Evolutionary conservation across 2,113 vertebrate genomes (phyloP).

Genomic region (Phalacrocorax carbo): DNA sequence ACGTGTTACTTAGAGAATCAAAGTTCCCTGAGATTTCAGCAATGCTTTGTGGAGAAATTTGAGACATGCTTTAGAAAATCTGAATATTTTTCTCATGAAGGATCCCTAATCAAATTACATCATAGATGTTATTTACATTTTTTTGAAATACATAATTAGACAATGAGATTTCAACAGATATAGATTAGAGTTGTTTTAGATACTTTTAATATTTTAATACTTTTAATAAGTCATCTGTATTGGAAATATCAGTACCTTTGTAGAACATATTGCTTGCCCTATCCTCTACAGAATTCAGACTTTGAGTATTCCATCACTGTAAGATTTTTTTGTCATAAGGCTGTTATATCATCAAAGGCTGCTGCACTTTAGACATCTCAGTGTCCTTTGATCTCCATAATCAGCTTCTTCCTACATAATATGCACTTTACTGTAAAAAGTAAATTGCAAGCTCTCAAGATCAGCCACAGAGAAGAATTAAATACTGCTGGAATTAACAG

Average conservation of each 20-base stretch:
- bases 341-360: background rate
- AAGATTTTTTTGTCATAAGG: background rate
- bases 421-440: background rate
- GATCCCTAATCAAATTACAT: background rate
- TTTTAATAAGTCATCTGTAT: background rate
- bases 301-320: background rate
- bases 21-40: background rate
- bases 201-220: background rate
- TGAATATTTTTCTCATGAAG: background rate
- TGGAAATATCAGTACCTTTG: background rate
- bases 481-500: background rate
- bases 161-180: background rate
- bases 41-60: background rate
- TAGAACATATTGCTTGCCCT: background rate
- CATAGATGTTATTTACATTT: background rate
- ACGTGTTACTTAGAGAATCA: background rate
- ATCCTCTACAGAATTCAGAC: background rate
- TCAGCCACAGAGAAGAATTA: background rate
- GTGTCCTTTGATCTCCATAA: slow-evolving; percentile 8
- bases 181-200: background rate
- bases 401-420: background rate
- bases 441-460: slow-evolving; percentile 12
- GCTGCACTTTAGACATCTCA: background rate
- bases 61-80: background rate
- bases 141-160: rapidly evolving